Evolutionary conservation across 1,140 invertebrate species (phyloP).

Genomic region (Odontomachus brunneus): DNA sequence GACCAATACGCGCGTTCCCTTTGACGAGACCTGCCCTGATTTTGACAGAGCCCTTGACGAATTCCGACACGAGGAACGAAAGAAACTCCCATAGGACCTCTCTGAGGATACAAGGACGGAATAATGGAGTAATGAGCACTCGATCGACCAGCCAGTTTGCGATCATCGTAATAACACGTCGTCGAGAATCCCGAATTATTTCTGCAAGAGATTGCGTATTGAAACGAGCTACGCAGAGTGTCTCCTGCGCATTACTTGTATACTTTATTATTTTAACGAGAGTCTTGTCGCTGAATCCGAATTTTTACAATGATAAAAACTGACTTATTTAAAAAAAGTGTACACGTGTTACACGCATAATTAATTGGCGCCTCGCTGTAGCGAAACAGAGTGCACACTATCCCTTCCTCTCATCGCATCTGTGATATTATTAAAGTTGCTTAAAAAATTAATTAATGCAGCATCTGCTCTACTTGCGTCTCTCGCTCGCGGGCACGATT

Average conservation of each 20-base stretch:
- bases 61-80: constrained; percentile 71
- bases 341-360: too few species aligned
- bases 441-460: too few species aligned
- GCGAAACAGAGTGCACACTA: too few species aligned
- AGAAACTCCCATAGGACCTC: constrained; percentile 30
- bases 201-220: constrained; percentile 5
- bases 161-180: not conserved
- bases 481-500: not conserved
- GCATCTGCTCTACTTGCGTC: not conserved
- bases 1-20: not conserved
- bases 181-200: not conserved
- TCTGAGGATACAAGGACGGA: constrained; percentile 22
- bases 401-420: too few species aligned
- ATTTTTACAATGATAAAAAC: not conserved
- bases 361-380: too few species aligned
- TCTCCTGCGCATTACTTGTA: not conserved
- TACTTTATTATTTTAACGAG: not conserved
- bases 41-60: constrained; percentile 79
- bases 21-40: constrained; percentile 47
- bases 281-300: not conserved
- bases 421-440: too few species aligned
- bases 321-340: not conserved
- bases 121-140: constrained; percentile 72
- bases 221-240: not conserved
- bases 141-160: constrained; percentile 22